Conservation (phyloP, 2,797 vertebrate genomes). For the Rhadinocentrus ornatus region DNA sequence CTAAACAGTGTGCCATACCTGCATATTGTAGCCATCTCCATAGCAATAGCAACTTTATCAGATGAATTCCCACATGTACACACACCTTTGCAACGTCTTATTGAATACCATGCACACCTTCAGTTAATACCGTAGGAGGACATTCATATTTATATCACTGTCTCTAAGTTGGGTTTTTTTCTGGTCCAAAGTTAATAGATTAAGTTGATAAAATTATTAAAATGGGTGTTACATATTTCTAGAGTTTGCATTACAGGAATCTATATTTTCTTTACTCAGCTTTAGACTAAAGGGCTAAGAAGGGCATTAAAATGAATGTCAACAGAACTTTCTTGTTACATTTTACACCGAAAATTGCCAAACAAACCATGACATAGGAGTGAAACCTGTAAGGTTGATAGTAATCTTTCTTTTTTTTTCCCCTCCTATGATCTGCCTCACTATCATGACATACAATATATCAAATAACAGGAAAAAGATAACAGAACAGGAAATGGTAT, state of each 20-base stretch:
- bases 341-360: neutral
- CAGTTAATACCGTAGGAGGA: conserved; percentile 27
- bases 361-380: conserved; percentile 8
- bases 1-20: conserved; percentile 9
- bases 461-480: too few species aligned
- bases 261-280: neutral
- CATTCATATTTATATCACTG: conserved; percentile 3
- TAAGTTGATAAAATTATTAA: neutral
- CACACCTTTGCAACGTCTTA: conserved; percentile 8
- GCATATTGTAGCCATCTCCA: conserved; percentile 1
- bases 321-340: neutral
- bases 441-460: too few species aligned
- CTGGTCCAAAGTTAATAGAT: neutral
- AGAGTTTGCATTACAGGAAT: neutral
- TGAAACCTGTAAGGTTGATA: neutral
- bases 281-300: neutral
- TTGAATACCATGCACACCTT: conserved; percentile 29
- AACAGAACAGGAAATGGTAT: too few species aligned
- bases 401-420: too few species aligned
- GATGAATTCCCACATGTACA: conserved; percentile 34
- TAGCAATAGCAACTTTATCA: conserved; percentile 39
- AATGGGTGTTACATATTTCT: neutral
- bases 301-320: neutral
- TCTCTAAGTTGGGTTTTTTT: neutral
- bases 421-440: too few species aligned